phyloP scores from a whole-genome alignment of 1,140 invertebrate genomes.

The Meloidogyne hapla region DNA sequence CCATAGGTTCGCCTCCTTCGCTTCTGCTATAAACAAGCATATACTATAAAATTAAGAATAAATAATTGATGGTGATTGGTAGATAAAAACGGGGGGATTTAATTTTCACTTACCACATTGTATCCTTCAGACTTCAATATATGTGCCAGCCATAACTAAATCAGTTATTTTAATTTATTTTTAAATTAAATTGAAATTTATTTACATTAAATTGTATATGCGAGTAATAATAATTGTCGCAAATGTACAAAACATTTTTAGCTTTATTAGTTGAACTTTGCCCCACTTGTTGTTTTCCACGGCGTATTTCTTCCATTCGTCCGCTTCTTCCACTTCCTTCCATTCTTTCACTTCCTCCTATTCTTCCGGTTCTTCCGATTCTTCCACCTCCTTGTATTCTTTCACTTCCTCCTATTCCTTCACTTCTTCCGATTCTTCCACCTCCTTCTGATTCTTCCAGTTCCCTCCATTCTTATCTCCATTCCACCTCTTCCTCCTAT shows the following conservation, averaged over 20 bases:
- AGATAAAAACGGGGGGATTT: too few species aligned
- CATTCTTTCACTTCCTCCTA: background rate
- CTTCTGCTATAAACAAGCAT: background rate
- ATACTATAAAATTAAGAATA: background rate
- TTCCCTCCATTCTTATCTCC: too few species aligned
- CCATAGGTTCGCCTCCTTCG: background rate
- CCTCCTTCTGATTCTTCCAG: too few species aligned
- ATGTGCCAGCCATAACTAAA: background rate
- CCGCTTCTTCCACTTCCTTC: background rate
- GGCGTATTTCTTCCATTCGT: background rate
- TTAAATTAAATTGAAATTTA: background rate
- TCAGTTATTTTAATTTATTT: too few species aligned
- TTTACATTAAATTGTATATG: background rate
- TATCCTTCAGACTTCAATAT: background rate
- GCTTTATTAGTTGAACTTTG: background rate
- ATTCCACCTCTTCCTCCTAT: too few species aligned
- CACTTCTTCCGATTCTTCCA: too few species aligned
- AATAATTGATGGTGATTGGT: too few species aligned
- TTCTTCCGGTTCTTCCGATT: too few species aligned
- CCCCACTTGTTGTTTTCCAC: background rate
- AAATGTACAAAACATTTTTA: background rate
- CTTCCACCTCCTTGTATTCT: too few species aligned
- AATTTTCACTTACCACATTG: background rate
- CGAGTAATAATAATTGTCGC: background rate
- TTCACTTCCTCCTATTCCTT: background rate